A percentile compares a stretch with the other conserved stretches of the same genome.
Conservation (phyloP, 2,797 vertebrate species). For the Nyctibius grandis region DNA sequence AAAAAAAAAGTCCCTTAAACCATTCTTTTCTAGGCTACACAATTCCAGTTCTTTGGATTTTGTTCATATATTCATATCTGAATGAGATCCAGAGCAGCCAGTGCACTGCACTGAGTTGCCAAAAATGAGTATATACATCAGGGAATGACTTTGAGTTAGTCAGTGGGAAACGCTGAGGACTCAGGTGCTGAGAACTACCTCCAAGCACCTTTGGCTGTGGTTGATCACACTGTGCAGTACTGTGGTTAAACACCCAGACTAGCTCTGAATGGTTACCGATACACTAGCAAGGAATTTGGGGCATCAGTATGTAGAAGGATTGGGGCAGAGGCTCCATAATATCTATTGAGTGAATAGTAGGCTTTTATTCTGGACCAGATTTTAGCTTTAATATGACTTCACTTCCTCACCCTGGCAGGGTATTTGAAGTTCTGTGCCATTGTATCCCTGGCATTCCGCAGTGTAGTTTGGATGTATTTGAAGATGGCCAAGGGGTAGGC, state of each 20-base stretch:
- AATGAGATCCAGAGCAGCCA: background rate
- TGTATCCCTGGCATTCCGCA: background rate
- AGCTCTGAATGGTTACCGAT: background rate
- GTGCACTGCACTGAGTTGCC: background rate
- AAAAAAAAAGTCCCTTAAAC: background rate
- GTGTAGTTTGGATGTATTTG: background rate
- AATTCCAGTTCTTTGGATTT: background rate
- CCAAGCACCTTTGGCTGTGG: background rate
- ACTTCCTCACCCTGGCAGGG: background rate
- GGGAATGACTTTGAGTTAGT: background rate
- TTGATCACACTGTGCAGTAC: background rate
- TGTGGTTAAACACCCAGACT: background rate
- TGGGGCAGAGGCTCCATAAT: background rate
- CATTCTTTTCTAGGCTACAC: background rate
- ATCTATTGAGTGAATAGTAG: background rate
- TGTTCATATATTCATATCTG: background rate
- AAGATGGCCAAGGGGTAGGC: background rate
- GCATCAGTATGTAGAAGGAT: background rate
- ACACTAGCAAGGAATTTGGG: background rate
- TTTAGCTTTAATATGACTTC: background rate
- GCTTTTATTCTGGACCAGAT: background rate
- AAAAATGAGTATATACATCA: background rate
- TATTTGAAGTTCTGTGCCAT: background rate
- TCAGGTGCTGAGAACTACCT: background rate
- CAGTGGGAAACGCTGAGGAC: background rate